Base-by-base conservation (phyloP, 2,888 invertebrate species). In the Phrixothrix hirtus region DNA sequence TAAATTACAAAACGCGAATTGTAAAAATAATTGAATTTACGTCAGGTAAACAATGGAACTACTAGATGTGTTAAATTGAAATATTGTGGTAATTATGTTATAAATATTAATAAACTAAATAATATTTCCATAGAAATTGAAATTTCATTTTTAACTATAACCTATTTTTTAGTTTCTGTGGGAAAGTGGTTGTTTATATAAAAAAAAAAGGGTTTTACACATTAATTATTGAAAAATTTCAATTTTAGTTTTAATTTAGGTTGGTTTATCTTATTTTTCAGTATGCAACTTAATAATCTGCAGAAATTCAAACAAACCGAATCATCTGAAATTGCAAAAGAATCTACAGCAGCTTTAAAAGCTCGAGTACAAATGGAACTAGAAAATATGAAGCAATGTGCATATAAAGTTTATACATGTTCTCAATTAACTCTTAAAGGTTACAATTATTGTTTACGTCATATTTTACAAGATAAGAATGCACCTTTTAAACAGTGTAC, bases 401-500 rank as follows among this genome's bases (percentile, higher is more conserved):
- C 80, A 0, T 84, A 87, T 73, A 75, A 81, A 21, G 78, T 81
- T 0, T 88, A 85, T 65, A 83, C 85, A 48, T 91, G 91, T 61
- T 79, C 80, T 0, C 80, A 85, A 16, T 80, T 84, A 0, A 81
- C 85, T 32, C 71, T 93, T 0, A 83, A 88, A 5, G 88, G 87
- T 0, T 86, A 87, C 57, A 82, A 84, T 53, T 91, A 85, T 73
- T 96, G 95, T 70, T 79, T 83, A 2, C 81, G 86, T 2, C 96
- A 96, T 66, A 91, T 95, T 57, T 76, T 95, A 38, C 84, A 87
- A 62, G 95, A 96, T 72, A 83, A 87, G 3, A 81, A 77, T 7
- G 92, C 95, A 0, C 93, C 94, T 0, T 97, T 85, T 72, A 85
- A 84, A 55, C 90, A 88, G 60, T 97, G 96, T 70, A 79, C 82